phyloP scores from a whole-genome alignment of 2,888 invertebrate genomes.

The Zele albiditarsus region DNA sequence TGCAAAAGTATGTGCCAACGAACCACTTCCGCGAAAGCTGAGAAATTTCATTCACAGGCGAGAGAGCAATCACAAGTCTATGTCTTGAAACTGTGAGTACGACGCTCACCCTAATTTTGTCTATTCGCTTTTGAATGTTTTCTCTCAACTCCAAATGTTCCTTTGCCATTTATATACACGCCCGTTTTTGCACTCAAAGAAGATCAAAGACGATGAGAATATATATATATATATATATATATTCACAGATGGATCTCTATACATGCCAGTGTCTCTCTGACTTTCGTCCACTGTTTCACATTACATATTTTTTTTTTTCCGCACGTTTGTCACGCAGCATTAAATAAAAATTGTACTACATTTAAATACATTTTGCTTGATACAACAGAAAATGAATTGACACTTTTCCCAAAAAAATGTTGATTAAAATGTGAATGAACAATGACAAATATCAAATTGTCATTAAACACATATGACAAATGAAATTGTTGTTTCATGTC shows the following conservation, averaged over 20 bases:
- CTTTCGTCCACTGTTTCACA: too few species aligned
- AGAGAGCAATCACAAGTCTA: slow-evolving; percentile 5
- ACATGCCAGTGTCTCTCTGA: too few species aligned
- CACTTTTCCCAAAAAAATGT: too few species aligned
- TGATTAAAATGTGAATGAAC: too few species aligned
- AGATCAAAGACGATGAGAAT: neutral
- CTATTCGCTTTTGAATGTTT: slow-evolving; percentile 8
- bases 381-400: too few species aligned
- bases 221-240: neutral
- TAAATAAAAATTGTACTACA: too few species aligned
- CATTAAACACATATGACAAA: neutral
- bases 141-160: neutral
- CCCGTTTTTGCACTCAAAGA: neutral
- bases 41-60: slow-evolving; percentile 6
- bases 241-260: neutral
- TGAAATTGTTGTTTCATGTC: neutral
- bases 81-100: neutral
- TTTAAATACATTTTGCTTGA: too few species aligned
- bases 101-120: slow-evolving; percentile 19
- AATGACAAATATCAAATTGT: too few species aligned
- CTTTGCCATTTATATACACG: slow-evolving; percentile 6
- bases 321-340: too few species aligned
- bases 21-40: slow-evolving; percentile 1
- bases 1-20: slow-evolving; percentile 21
- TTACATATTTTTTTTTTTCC: too few species aligned